Base-by-base conservation (phyloP, 2,888 invertebrate genomes). In the Hofmannophila pseudospretella region DNA sequence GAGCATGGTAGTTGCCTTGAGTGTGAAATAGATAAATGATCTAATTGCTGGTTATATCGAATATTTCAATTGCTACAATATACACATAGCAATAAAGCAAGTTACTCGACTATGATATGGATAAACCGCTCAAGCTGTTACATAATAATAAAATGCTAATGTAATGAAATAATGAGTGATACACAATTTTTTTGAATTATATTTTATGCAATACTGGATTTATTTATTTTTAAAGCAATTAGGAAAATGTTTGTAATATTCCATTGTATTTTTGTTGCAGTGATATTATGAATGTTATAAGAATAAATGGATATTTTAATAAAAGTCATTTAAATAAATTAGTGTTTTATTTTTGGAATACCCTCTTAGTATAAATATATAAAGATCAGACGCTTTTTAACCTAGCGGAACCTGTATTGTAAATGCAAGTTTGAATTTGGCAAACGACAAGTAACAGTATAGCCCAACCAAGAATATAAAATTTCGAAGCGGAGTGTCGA, bases 221-320 rank as follows among this genome's bases (percentile, higher is more conserved):
- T 74, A 76, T 78, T 80, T 77, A 79, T 78, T 76, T 79, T 74
- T 72, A 60, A 79, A 68, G 74, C 78, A 74, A 81, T 79, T 82
- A 81, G 77, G 72, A 73, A 67, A 74, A 81, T 78, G 68, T 84
- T 86, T 86, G 68, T 85, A 81, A 85, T 84, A 81, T 82, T 84
- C 71, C 85, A 85, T 85, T 86, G 85, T 86, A 85, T 82, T 86
- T 84, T 79, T 78, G 76, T 86, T 86, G 85, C 85, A 85, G 84
- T 85, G 84, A 86, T 86, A 86, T 84, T 84, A 84, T 85, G 85
- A 79, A 84, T 86, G 85, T 86, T 86, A 85, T 86, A 85, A 85
- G 85, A 86, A 85, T 85, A 86, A 85, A 86, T 86, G 85, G 82
- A 86, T 86, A 86, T 86, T 86, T 86, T 85, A 86, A 85, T 86